Evolutionary conservation across 2,113 vertebrate genomes (phyloP).

Genomic region (Conger conger): DNA sequence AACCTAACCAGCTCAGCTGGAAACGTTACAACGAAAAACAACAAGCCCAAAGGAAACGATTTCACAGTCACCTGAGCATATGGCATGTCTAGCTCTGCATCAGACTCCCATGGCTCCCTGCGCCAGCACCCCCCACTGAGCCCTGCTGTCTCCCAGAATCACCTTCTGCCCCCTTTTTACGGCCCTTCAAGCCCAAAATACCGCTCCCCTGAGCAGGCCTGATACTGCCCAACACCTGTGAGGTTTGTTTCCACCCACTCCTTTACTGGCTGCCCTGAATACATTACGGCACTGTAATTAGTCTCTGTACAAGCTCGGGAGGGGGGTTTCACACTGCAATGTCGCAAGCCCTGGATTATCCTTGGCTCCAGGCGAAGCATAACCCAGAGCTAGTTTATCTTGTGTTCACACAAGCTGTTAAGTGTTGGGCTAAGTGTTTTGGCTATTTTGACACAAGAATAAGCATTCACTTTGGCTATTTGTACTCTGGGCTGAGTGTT

Average conservation of each 20-base stretch:
- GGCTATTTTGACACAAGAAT: too few species aligned
- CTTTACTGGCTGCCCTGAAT: slow-evolving; percentile 39
- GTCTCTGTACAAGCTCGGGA: slow-evolving; percentile 30
- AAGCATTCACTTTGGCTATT: too few species aligned
- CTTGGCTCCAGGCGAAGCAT: too few species aligned
- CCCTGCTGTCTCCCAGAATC: not conserved
- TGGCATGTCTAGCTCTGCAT: not conserved
- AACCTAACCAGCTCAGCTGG: not conserved
- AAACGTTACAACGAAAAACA: not conserved
- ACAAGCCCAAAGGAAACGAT: not conserved
- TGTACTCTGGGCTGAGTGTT: too few species aligned
- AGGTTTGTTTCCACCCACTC: slow-evolving; percentile 37
- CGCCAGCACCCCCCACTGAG: not conserved
- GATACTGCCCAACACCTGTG: not conserved
- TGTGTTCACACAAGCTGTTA: too few species aligned
- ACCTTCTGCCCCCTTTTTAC: slow-evolving; percentile 38
- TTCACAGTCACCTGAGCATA: not conserved
- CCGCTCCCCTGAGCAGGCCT: not conserved
- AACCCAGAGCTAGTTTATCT: too few species aligned
- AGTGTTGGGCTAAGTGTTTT: too few species aligned
- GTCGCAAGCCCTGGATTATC: too few species aligned
- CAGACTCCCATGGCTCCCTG: not conserved
- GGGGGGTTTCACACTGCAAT: too few species aligned
- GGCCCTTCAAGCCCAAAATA: slow-evolving; percentile 54
- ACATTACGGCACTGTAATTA: slow-evolving; percentile 49